phyloP scores from a whole-genome alignment of 2,113 vertebrate genomes.

The Myotis brandtii region DNA sequence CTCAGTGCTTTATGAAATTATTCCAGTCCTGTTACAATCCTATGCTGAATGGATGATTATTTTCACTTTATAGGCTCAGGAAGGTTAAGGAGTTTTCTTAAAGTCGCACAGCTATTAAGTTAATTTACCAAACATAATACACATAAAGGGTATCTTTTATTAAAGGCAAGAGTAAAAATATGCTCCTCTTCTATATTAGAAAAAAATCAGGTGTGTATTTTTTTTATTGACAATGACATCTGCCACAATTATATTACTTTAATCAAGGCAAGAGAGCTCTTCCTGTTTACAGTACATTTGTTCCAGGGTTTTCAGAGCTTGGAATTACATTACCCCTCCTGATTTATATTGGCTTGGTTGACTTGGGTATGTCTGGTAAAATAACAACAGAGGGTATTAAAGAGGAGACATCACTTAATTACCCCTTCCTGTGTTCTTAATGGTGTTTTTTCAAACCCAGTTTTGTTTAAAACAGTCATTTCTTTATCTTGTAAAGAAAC shows the following conservation, averaged over 20 bases:
- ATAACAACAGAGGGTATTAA: not conserved
- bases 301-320: slow-evolving; percentile 5
- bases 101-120: not conserved
- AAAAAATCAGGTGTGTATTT: not conserved
- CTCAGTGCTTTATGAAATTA: not conserved
- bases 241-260: not conserved
- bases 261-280: slow-evolving; percentile 43
- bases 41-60: not conserved
- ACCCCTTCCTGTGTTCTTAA: slow-evolving; percentile 3
- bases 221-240: slow-evolving; percentile 19
- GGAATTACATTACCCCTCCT: not conserved
- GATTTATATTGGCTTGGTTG: slow-evolving; percentile 1
- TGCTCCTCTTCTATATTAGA: not conserved
- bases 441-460: slow-evolving; percentile 25
- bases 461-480: not conserved
- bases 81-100: not conserved
- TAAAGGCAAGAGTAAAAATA: not conserved
- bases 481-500: slow-evolving; percentile 44
- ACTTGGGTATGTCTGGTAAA: not conserved
- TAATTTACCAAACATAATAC: not conserved
- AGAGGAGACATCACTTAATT: not conserved
- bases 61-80: not conserved
- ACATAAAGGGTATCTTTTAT: not conserved
- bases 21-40: not conserved
- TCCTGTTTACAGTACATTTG: slow-evolving; percentile 29